A percentile compares a stretch with the other conserved stretches of the same genome.
These are phyloP conservation scores for Naja naja DNA, from an alignment of 2,113 vertebrate species.

Conservation along the genomic window DNA sequence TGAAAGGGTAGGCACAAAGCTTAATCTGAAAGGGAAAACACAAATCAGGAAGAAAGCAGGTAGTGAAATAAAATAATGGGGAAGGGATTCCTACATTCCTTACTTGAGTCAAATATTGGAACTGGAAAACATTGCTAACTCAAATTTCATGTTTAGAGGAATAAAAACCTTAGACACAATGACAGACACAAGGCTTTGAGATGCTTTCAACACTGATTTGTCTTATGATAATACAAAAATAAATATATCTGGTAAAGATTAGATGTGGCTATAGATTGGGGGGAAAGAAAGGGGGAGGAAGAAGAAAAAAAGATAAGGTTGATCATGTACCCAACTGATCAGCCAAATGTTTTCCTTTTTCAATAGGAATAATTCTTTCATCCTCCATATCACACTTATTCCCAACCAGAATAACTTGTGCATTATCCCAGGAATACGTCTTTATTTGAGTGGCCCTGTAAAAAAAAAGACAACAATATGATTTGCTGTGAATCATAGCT, in stretches of 20 bases:
- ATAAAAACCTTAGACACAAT: neutral
- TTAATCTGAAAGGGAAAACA: neutral
- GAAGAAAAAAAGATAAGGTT: conserved; percentile 1
- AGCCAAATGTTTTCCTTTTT: conserved; percentile 90
- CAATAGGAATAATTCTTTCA: conserved; percentile 84
- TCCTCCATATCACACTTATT: conserved; percentile 99
- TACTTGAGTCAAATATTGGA: neutral
- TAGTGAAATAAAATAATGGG: neutral
- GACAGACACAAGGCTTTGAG: neutral
- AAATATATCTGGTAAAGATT: neutral
- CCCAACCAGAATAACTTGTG: conserved; percentile 95
- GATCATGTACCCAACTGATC: conserved; percentile 86
- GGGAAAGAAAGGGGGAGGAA: neutral
- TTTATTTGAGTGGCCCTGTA: conserved; percentile 97
- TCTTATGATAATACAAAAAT: neutral
- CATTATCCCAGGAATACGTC: conserved; percentile 98
- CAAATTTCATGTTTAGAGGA: neutral
- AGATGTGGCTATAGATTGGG: neutral
- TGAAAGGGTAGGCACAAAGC: no score
- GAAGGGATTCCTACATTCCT: neutral
- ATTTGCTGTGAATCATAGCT: neutral
- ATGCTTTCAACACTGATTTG: neutral
- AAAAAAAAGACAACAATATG: neutral
- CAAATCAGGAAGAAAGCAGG: neutral
- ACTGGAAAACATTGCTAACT: neutral